Evolutionary conservation across 2,113 vertebrate genomes (phyloP), one percentile per base, ranked within the genome.

Genomic region (Oncorhynchus keta): DNA sequence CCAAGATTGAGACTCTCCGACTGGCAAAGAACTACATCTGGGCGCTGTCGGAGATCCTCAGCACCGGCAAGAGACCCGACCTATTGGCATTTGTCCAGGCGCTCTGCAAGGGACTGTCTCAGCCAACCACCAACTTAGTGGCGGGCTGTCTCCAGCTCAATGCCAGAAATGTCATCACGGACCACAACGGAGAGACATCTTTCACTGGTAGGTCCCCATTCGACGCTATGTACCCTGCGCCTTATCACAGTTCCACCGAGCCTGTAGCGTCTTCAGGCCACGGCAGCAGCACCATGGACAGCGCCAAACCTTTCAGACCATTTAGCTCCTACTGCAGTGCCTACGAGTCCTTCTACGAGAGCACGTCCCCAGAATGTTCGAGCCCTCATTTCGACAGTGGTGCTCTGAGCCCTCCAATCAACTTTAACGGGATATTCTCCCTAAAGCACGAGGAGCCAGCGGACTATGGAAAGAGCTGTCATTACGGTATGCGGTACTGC

Each of bases 351-450:
- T 95, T 96, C 88, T 96, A 96, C 61, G 93, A 97, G 90, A 96
- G 95, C 80, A 88, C 94, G 65, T 97, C 96, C 81, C 96, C 96
- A 0, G 94, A 95, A 90, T 95, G 96, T 9, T 88, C 94, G 82
- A 96, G 94, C 84, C 95, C 96, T 79, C 94, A 95, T 87, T 96
- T 95, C 85, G 96, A 97, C 84, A 93, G 94, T 84, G 75, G 64
- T 3, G 89, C 95, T 88, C 92, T 96, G 92, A 97, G 95, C 91
- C 96, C 96, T 69, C 92, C 95, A 85, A 94, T 96, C 92, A 96
- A 95, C 95, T 96, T 97, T 94, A 96, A 96, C 93, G 96, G 95
- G 90, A 96, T 97, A 89, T 97, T 97, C 94, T 95, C 96, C 89
- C 95, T 97, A 85, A 97, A 97, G 92, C 96, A 96, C 92, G 96